Percentiles rank a stretch among this genome's conserved stretches.
phyloP scores from a whole-genome alignment of 2,113 vertebrate species.

The Trinectes maculatus region DNA sequence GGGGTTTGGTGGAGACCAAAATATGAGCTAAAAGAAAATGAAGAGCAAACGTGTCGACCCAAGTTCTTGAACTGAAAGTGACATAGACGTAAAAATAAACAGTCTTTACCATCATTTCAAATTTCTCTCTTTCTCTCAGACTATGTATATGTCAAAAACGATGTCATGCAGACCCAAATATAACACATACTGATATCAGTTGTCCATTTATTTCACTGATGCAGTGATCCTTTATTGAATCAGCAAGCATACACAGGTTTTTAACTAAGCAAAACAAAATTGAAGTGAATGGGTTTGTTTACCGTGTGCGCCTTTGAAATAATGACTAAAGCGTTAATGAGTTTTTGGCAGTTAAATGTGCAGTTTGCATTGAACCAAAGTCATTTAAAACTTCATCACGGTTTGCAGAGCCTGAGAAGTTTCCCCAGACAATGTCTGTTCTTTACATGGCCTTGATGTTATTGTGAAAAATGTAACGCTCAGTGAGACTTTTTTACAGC shows the following conservation, averaged over 20 bases:
- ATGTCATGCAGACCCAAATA: not conserved
- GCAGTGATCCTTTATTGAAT: not conserved
- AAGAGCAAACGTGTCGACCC: not conserved
- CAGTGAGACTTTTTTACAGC: constrained; percentile 1
- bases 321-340: not conserved
- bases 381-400: not conserved
- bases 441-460: not conserved
- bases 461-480: constrained; percentile 12
- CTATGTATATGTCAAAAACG: not conserved
- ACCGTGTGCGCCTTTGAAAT: not conserved
- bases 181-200: constrained; percentile 20
- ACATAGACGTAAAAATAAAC: not conserved
- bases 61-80: not conserved
- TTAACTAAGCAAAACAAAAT: not conserved
- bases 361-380: not conserved
- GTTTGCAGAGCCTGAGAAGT: not conserved
- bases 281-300: not conserved
- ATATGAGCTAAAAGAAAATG: no score
- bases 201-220: not conserved
- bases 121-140: not conserved
- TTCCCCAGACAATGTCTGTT: not conserved
- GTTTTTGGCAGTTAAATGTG: not conserved
- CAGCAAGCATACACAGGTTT: not conserved
- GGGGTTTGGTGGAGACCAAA: no score
- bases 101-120: not conserved